phyloP scores from a whole-genome alignment of 2,797 vertebrate species.

The Remorina albescens region DNA sequence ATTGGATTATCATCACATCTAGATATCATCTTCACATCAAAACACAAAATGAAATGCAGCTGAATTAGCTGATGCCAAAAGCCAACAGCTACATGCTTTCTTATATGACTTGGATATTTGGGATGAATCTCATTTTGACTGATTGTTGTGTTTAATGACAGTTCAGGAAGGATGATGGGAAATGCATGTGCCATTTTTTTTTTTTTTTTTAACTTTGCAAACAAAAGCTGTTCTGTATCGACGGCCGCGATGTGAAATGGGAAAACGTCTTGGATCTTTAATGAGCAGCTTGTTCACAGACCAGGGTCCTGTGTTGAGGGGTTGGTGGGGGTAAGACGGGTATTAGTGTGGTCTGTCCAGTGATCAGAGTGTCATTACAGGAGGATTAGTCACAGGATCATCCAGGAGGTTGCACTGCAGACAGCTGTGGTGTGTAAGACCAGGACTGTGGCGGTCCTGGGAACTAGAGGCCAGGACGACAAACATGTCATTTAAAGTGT shows the following conservation, averaged over 20 bases:
- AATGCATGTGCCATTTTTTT: background rate
- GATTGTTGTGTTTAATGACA: background rate
- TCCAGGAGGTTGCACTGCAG: constrained; percentile 70
- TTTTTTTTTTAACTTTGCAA: too few relatives aligned
- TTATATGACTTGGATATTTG: background rate
- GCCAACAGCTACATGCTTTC: constrained; percentile 6
- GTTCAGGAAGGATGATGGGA: background rate
- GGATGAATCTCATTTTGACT: too few relatives aligned
- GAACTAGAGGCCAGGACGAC: constrained; percentile 51
- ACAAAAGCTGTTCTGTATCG: background rate
- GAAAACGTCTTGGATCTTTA: background rate
- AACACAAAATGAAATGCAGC: constrained; percentile 3
- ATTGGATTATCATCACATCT: background rate
- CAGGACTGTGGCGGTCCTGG: constrained; percentile 65
- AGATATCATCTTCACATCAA: constrained; percentile 1
- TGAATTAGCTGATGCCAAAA: background rate
- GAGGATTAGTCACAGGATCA: constrained; percentile 79
- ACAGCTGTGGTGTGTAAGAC: constrained; percentile 80
- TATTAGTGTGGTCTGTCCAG: constrained; percentile 39
- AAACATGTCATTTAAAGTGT: constrained; percentile 40
- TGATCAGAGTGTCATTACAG: constrained; percentile 79
- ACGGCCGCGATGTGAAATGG: background rate
- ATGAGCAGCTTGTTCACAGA: constrained; percentile 22
- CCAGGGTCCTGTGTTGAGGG: constrained; percentile 7
- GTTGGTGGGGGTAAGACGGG: constrained; percentile 6